Evolutionary conservation across 2,888 invertebrate species (phyloP).

Genomic region (Drosophila neutralis): DNA sequence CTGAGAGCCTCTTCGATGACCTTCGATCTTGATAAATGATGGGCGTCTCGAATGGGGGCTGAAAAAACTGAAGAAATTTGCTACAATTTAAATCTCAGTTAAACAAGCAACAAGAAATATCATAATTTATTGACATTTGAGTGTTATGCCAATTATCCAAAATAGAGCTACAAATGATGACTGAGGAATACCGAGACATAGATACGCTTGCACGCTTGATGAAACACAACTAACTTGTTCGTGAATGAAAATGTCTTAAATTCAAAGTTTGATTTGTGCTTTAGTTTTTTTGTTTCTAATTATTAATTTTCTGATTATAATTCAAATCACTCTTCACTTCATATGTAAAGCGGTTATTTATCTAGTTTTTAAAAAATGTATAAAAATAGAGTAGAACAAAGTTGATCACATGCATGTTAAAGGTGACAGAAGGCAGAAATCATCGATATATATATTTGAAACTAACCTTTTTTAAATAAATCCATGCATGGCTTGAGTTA

Average conservation of each 20-base stretch:
- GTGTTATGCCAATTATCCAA: constrained; percentile 41
- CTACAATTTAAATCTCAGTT: constrained; percentile 66
- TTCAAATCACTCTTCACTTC: too few relatives aligned
- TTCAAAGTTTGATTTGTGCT: background rate
- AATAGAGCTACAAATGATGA: constrained; percentile 22
- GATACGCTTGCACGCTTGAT: constrained; percentile 18
- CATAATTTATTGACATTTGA: constrained; percentile 36
- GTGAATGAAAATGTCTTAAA: background rate
- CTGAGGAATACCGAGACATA: constrained; percentile 6
- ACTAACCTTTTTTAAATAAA: background rate
- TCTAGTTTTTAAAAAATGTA: background rate
- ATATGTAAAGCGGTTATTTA: too few relatives aligned
- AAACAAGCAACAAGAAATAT: constrained; percentile 19
- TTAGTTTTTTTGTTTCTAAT: background rate
- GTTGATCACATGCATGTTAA: background rate
- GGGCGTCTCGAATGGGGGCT: constrained; percentile 46
- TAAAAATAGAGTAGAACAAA: background rate
- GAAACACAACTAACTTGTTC: constrained; percentile 2
- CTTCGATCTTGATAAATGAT: constrained; percentile 69
- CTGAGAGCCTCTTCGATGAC: constrained; percentile 46
- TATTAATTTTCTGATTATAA: background rate
- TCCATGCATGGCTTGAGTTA: constrained; percentile 13
- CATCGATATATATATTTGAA: background rate
- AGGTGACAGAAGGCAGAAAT: background rate
- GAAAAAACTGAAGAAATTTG: constrained; percentile 56